Evolutionary conservation across 2,113 vertebrate genomes (phyloP), one percentile per base, ranked within the genome.

Genomic region (Myrmophylax atrothorax): DNA sequence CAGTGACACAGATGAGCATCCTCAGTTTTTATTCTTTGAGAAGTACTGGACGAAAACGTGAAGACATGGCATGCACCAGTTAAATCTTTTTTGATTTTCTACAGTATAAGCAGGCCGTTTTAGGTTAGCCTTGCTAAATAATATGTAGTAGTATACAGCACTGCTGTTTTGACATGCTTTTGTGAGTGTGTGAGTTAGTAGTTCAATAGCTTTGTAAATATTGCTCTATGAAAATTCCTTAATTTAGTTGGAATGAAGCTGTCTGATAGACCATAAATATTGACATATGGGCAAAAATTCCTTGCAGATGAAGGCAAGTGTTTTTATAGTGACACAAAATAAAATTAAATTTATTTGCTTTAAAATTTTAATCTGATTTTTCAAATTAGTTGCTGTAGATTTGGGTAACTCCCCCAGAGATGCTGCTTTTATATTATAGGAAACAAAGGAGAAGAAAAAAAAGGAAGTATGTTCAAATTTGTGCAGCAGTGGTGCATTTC

Each of bases 331-430:
- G 18, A 62, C 70, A 50, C 66, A 84, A 81, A 90, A 89, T 87
- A 66, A 92, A 93, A 68, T 95, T 93, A 92, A 93, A 91, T 94
- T 87, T 84, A 49, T 92, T 95, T 90, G n/a, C 55, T 95, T 96
- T 97, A 94, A 94, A 90, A 92, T 77, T 94, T 92, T 97, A 97
- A 97, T 98, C 87, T 91, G 84, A 98, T 97, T 98, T 97, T 81
- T 47, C 83, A 72, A 67, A 92, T 90, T 73, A 86, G 58, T 91
- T 52, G 76, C 63, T 87, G 14, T 84, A 47, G 33, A 59, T 68
- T 97, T 1, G 11, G 23, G 18, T 84, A 73, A 53, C 33, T 85
- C 59, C 44, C 35, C 14, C 20, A 20, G 29, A 80, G 62, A 90
- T 80, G 29, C 67, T 80, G 53, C 68, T 97, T 75, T 94, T 59